A percentile compares a stretch with the other conserved stretches of the same genome.
These are phyloP conservation scores for Sycophaga agraensis DNA, from an alignment of 1,140 invertebrate genomes.

Conservation along the genomic window DNA sequence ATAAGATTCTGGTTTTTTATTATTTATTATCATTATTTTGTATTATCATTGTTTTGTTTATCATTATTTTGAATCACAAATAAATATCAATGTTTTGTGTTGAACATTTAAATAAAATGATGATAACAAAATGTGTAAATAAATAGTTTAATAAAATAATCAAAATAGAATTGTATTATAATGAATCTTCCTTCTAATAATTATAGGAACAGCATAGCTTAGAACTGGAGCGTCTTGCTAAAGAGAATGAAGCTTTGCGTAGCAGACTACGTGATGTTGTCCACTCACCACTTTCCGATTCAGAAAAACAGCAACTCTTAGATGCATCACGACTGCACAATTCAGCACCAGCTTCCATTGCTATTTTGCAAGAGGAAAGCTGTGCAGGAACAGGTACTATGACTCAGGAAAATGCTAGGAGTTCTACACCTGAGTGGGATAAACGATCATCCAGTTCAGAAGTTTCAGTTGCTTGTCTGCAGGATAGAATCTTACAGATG, in stretches of 20 bases:
- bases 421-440: conserved; percentile 80
- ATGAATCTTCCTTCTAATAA: conserved; percentile 1
- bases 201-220: conserved; percentile 63
- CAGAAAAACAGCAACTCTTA: conserved; percentile 75
- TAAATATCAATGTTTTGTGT: too few species aligned
- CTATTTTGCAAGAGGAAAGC: conserved; percentile 53
- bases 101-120: too few species aligned
- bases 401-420: conserved; percentile 63
- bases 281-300: conserved; percentile 78
- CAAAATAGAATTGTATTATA: not conserved
- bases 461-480: conserved; percentile 87
- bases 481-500: conserved; percentile 86
- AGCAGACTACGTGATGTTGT: conserved; percentile 74
- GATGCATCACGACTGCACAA: conserved; percentile 68
- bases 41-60: too few species aligned
- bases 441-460: conserved; percentile 84
- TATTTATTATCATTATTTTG: not conserved
- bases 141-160: too few species aligned
- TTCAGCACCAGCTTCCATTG: conserved; percentile 66
- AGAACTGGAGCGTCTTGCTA: conserved; percentile 67
- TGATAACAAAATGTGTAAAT: too few species aligned
- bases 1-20: too few species aligned
- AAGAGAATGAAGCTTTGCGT: conserved; percentile 74
- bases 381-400: conserved; percentile 43
- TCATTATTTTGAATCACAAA: too few species aligned